Evolutionary conservation across 2,113 vertebrate genomes (phyloP), one percentile per base, ranked within the genome.

Genomic region (Malurus alboscapulatus): DNA sequence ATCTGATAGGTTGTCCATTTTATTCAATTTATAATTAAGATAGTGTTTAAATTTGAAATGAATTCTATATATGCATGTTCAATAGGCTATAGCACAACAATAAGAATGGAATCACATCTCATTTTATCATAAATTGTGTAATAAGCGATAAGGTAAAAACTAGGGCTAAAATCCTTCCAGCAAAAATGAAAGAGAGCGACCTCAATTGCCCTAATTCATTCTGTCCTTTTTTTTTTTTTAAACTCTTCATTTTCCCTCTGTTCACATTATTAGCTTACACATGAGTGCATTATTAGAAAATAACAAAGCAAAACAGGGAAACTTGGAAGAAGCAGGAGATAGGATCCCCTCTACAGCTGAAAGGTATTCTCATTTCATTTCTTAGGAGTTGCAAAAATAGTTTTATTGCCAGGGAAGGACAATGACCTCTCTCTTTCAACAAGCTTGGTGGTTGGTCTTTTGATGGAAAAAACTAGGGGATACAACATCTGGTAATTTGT

Each of bases 401-500:
- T 97, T 98, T 98, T 98, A 98, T 98, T 98, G 98, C 98, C 95
- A 97, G 74, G 94, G 97, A 97, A 97, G 97, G 97, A 98, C 94
- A 96, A 97, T 98, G 98, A 98, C 98, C 98, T 97, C 97, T 97
- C 97, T 98, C 98, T 98, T 98, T 98, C 97, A 98, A 97, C 96
- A 93, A 97, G 98, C 98, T 98, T 98, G 97, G 98, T 97, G 97
- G 97, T 97, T 98, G 98, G 97, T 98, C 98, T 98, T 98, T 98
- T 98, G 97, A 98, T 96, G 97, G 96, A 94, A 96, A 96, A 97
- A 98, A 97, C 97, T 96, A 97, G 96, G 97, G 97, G 98, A 98
- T 97, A 98, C 97, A 98, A 99, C 98, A 99, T 99, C 98, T 99
- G 98, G 98, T 99, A 98, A 99, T 99, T 99, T 98, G 98, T 99